phyloP scores from a whole-genome alignment of 30 jellyfish, hydroid and myxozoan species.

The Aurelia aurita region DNA sequence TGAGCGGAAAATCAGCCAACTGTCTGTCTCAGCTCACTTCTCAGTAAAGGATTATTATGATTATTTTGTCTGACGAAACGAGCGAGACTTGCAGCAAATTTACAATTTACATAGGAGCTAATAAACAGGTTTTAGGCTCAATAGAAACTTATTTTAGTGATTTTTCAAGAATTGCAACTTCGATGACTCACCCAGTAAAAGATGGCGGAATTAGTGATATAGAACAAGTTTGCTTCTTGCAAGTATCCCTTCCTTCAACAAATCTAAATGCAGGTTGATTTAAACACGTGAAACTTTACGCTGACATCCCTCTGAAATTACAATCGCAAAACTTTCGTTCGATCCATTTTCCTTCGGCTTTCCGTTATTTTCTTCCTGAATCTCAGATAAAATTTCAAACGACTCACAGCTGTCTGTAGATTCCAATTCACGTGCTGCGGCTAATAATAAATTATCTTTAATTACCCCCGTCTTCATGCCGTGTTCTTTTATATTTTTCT shows the following conservation, averaged over 20 bases:
- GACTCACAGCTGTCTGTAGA: conserved; percentile 54
- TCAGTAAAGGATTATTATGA: too few relatives aligned
- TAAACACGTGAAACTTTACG: background rate
- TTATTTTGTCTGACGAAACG: too few relatives aligned
- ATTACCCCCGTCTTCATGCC: background rate
- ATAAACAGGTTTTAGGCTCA: too few relatives aligned
- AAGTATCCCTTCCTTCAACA: background rate
- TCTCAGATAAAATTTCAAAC: conserved; percentile 42
- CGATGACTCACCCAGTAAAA: too few relatives aligned
- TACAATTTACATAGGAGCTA: too few relatives aligned
- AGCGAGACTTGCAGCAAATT: too few relatives aligned
- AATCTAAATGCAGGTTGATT: background rate
- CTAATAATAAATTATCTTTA: background rate
- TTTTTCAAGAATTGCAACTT: too few relatives aligned
- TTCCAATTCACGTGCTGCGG: background rate
- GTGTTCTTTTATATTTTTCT: background rate
- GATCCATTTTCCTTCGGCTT: conserved; percentile 16
- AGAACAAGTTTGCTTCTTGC: too few relatives aligned
- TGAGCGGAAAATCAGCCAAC: too few relatives aligned
- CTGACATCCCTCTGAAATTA: conserved; percentile 19
- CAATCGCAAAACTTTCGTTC: conserved; percentile 55
- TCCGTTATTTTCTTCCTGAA: background rate
- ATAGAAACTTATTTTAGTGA: too few relatives aligned
- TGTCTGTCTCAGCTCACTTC: too few relatives aligned
- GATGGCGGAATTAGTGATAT: too few relatives aligned